Evolutionary conservation across 2,113 vertebrate genomes (phyloP).

Genomic region (Corythoichthys haematopterus): DNA sequence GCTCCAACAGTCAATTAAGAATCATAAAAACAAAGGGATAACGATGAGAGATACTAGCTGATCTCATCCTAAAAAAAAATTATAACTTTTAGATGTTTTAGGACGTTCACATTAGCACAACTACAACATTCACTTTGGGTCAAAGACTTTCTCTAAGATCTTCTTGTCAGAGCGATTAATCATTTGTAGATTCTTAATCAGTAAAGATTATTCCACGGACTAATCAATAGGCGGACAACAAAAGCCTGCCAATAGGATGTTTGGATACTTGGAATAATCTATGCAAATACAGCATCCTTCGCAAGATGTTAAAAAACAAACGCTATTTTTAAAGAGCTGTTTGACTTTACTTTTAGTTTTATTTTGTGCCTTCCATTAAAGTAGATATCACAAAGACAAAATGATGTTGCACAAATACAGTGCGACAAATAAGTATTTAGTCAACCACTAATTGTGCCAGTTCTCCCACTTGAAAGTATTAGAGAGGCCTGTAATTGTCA

Average conservation of each 20-base stretch:
- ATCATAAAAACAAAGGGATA: too few species aligned
- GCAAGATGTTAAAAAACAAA: background rate
- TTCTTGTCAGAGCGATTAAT: constrained; percentile 37
- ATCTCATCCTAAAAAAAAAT: background rate
- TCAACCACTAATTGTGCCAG: too few species aligned
- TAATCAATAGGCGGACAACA: constrained; percentile 35
- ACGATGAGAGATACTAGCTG: background rate
- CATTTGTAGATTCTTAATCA: constrained; percentile 36
- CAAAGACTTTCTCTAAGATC: constrained; percentile 19
- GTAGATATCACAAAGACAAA: background rate
- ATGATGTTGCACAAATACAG: background rate
- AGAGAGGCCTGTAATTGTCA: too few species aligned
- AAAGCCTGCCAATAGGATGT: constrained; percentile 27
- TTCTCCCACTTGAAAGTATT: too few species aligned
- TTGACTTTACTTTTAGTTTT: background rate
- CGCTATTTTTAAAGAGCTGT: background rate
- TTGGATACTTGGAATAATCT: constrained; percentile 9
- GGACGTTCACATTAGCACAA: background rate
- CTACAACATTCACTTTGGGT: constrained; percentile 6
- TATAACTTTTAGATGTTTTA: background rate
- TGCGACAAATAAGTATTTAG: too few species aligned
- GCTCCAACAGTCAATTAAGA: too few species aligned
- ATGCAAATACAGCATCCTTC: background rate
- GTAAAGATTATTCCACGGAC: constrained; percentile 41
- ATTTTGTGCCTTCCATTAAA: background rate